Evolutionary conservation across 2,113 vertebrate genomes (phyloP), one percentile per base, ranked within the genome.

Genomic region (Anthoscopus minutus): DNA sequence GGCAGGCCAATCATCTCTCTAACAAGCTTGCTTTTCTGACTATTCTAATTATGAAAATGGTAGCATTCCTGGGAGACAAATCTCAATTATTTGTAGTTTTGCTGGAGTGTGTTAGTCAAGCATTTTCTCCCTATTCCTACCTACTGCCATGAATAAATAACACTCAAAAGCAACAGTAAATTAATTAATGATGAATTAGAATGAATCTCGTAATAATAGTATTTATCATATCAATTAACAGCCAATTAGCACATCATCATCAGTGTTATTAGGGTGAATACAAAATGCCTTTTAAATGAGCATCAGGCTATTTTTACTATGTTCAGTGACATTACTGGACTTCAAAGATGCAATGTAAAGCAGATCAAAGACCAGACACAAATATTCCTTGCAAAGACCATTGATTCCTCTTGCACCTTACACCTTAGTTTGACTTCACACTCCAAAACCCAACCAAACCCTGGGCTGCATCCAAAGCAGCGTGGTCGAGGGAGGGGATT

Each of bases 151-250:
- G 96, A 96, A 97, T 91, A 89, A 97, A 82, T 61, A 97, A 96
- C 88, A 88, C 92, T 94, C 73, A 73, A 74, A 96, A 97, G 97
- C 94, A 97, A 93, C 94, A 94, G 92, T 94, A 93, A 96, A 97
- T 98, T 97, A 98, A 97, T 97, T 97, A 97, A 95, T 66, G 89
- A 56, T 66, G 84, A 97, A 98, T 96, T 93, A 95, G 88, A 94
- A 96, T 85, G 35, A 95, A 96, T 97, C 95, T 95, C 77, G 48
- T 96, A 96, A 97, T 97, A 98, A 97, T 95, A 97, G 92, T 87
- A 96, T 94, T 93, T 85, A 95, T 69, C 81, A 53, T 94, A 91
- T 95, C 89, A 96, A 96, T 97, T 97, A 98, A 83, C 96, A 96
- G 66, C 92, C 95, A 97, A 94, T 97, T 98, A 97, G 92, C 8